These are phyloP conservation scores for Baryphthengus martii DNA, from an alignment of 2,113 vertebrate genomes.

Conservation along the genomic window DNA sequence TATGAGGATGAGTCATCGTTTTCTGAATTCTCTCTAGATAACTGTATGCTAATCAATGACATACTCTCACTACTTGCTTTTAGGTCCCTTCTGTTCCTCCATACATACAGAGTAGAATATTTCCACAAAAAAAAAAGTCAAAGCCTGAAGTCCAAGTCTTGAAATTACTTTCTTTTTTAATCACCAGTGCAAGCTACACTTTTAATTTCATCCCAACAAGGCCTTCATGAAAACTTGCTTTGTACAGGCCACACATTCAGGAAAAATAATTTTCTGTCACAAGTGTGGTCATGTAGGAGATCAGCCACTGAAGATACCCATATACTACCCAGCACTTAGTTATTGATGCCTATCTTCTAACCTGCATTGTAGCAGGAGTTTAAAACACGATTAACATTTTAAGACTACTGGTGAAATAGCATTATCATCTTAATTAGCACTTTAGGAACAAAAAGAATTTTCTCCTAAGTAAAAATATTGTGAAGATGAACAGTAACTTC, in stretches of 20 bases:
- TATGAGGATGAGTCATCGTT: not conserved
- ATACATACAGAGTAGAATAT: fast-evolving
- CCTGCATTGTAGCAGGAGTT: not conserved
- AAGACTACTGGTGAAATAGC: not conserved
- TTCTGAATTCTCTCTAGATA: not conserved
- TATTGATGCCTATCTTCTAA: not conserved
- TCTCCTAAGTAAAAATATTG: not conserved
- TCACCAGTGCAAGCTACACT: not conserved
- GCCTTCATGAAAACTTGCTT: not conserved
- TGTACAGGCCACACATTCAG: not conserved
- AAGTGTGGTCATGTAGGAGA: not conserved
- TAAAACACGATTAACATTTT: not conserved
- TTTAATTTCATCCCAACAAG: not conserved
- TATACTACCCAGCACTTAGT: not conserved
- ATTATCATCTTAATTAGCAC: not conserved
- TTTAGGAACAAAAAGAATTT: not conserved
- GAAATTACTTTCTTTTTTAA: not conserved
- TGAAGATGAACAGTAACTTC: not conserved
- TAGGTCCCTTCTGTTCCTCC: not conserved
- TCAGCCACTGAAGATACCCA: not conserved
- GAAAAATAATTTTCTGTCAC: not conserved
- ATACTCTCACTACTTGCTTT: not conserved
- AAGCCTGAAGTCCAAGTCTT: not conserved
- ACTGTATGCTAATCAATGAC: fast-evolving
- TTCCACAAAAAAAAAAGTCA: not conserved